Base-by-base conservation (phyloP, 2,113 vertebrate species). In the Steatornis caripensis region DNA sequence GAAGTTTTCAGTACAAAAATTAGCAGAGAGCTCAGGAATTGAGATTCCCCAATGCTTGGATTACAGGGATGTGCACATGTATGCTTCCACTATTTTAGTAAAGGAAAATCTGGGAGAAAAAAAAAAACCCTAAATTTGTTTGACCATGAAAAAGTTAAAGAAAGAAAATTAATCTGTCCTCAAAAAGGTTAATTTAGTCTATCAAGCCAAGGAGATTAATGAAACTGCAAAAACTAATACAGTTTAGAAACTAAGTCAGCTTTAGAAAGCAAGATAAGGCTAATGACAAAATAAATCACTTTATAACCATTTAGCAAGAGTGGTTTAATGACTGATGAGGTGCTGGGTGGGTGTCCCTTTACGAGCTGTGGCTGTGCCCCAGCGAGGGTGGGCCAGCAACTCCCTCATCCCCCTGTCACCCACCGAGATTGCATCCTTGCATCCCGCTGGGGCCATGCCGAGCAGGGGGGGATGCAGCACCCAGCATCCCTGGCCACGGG, bases 241-340 rank as follows among this genome's bases (percentile, higher is more conserved):
- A 48, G 64, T 93, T 95, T 57, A 85, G 91, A 91, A 96, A 95
- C 71, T 32, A 93, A 86, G 60, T 87, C 81, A 53, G 58, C 57
- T 97, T 97, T 91, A 92, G 84, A 86, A 92, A 91, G 68, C 32
- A 60, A 91, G 95, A 92, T 95, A 96, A 96, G 48, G 45, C 62
- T 95, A 96, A 96, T 90, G 84, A 86, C 76, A 88, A 92, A 96
- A 94, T 91, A 84, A 95, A 95, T 96, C 84, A 83, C 61, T 66
- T 90, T 54, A 37, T 92, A 87, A 81, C 60, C 60, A 51, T 92
- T 93, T 78, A 71, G 89, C 43, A 61, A 36, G 75, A 55, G 36
- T 11, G 36, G 53, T 78, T 91, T 51, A 61, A 61, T 81, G 78
- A 90, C 46, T 80, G 24, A 83, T 34, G 86, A 91, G 41, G 48